A percentile compares a stretch with the other conserved stretches of the same genome.
Conservation (phyloP, 2,797 vertebrate species). For the Tragelaphus eurycerus region DNA sequence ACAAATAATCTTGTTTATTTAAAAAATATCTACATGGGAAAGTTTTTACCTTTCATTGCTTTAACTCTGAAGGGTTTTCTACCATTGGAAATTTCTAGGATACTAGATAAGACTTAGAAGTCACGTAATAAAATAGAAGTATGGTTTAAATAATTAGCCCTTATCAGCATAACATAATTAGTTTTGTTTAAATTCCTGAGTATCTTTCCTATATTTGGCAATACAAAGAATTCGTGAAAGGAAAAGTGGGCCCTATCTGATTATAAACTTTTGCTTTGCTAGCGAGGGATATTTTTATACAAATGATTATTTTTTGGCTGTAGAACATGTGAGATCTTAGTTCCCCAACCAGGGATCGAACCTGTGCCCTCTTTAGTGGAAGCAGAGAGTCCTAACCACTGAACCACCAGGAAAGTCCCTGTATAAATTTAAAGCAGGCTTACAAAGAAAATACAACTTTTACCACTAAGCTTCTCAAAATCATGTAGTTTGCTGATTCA, state of each 20-base stretch:
- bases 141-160: background rate
- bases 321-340: background rate
- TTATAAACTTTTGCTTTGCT: background rate
- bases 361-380: background rate
- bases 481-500: background rate
- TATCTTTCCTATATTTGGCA: background rate
- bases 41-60: background rate
- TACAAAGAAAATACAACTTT: background rate
- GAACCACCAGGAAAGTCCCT: background rate
- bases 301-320: background rate
- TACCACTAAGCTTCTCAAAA: constrained; percentile 26
- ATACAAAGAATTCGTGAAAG: background rate
- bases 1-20: background rate
- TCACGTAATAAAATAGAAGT: background rate
- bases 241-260: background rate
- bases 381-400: background rate
- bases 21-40: background rate
- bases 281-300: background rate
- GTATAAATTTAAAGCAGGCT: constrained; percentile 5
- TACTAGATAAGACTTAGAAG: background rate
- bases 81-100: background rate
- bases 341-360: background rate
- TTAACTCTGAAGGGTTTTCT: constrained; percentile 24
- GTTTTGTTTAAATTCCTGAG: background rate
- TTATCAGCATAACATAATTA: background rate